Percentiles rank a stretch among this genome's conserved stretches.
Conservation (phyloP, 2,888 invertebrate species). For the Norana najaformis region DNA sequence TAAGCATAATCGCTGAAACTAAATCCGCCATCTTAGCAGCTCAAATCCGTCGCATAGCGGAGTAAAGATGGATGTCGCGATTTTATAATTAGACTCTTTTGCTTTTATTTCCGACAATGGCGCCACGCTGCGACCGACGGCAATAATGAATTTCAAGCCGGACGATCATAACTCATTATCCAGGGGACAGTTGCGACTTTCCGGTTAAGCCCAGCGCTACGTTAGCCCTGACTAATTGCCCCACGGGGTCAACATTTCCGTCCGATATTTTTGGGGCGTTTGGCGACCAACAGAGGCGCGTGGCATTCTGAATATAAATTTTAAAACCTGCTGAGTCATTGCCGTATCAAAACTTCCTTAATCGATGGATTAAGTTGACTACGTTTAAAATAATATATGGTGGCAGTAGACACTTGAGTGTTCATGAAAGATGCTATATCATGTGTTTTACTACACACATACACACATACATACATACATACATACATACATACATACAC, state of each 20-base stretch:
- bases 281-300: not conserved
- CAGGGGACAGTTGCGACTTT: not conserved
- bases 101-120: not conserved
- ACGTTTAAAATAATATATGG: not conserved
- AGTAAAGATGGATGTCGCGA: not conserved
- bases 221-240: constrained; percentile 13
- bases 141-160: not conserved
- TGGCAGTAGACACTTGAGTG: too few relatives aligned
- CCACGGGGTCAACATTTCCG: not conserved
- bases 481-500: too few relatives aligned
- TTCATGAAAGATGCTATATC: too few relatives aligned
- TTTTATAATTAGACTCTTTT: constrained; percentile 5
- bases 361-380: not conserved
- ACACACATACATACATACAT: too few relatives aligned
- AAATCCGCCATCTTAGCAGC: not conserved
- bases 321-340: not conserved
- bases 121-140: not conserved
- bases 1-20: not conserved
- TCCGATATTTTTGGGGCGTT: not conserved
- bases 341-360: not conserved
- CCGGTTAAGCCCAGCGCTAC: not conserved
- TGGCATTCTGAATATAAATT: constrained; percentile 13
- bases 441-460: too few relatives aligned
- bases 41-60: not conserved
- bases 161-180: constrained; percentile 3